Evolutionary conservation across 2,888 invertebrate genomes (phyloP), one percentile per base, ranked within the genome.

Genomic region (Abrostola tripartita): DNA sequence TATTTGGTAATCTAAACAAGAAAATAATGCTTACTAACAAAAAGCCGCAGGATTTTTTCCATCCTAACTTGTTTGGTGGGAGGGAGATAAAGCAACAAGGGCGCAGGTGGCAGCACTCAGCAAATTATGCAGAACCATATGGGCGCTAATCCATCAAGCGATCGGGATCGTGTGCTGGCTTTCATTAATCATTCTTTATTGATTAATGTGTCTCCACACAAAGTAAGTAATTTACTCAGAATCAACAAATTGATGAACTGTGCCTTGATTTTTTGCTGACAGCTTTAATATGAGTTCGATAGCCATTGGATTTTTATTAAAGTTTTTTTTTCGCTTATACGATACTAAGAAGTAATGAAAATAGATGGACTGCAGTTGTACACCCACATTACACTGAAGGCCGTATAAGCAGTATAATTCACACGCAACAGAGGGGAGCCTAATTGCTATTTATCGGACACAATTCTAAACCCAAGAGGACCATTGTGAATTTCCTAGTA

Each of bases 61-160:
- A 58, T 59, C 57, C 52, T 52, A 76, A 76, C 69, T 79, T 71
- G 64, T 73, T 82, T 83, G 81, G 78, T 74, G 66, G 67, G 63
- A 76, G 75, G 73, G 64, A 68, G 77, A 77, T 79, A 75, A 79
- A 83, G 85, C 84, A 83, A 84, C 85, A 85, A 84, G 84, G 82
- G 82, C 89, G 85, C 93, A 93, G 92, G 92, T 93, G 92, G 87
- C 79, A 78, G 87, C 90, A 89, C 89, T 91, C 85, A 89, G 89
- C 89, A 89, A 90, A 93, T 93, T 93, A 93, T 93, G 92, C 93
- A 89, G 89, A 89, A 87, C 89, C 93, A 91, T 92, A 92, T 92
- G 94, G 91, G 83, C 86, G 89, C 92, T 93, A 94, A 93, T 94
- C 93, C 93, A 93, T 94, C 94, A 94, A 89, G 79, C 90, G 88